Percentiles rank a stretch among this genome's conserved stretches.
Evolutionary conservation across 2,113 vertebrate genomes (phyloP).

Genomic region (Phycodurus eques): DNA sequence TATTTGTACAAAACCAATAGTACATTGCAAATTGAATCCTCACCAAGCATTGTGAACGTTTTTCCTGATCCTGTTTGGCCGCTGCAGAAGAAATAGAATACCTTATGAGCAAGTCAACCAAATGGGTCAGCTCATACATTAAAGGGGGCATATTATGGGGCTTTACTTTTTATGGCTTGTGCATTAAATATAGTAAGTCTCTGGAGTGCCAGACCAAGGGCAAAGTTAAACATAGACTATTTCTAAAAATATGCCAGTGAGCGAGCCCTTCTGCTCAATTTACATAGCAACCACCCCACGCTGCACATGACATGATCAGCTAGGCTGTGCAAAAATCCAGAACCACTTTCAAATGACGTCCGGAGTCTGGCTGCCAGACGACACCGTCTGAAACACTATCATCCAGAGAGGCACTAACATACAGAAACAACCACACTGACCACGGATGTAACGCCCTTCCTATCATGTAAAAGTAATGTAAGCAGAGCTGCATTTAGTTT

Average conservation of each 20-base stretch:
- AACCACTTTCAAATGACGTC: background rate
- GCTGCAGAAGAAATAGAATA: conserved; percentile 64
- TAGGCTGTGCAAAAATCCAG: background rate
- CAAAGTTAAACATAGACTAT: background rate
- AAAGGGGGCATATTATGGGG: no score
- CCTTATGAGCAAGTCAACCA: background rate
- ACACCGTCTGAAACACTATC: no score
- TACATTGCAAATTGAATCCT: conserved; percentile 37
- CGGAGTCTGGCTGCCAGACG: no score
- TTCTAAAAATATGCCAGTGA: background rate
- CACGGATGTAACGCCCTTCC: no score
- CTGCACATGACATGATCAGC: background rate
- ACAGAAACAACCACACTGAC: no score
- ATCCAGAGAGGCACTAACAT: no score
- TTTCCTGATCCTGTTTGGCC: conserved; percentile 97
- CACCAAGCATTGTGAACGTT: conserved; percentile 97
- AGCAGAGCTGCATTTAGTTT: no score
- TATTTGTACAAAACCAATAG: background rate
- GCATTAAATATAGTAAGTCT: no score
- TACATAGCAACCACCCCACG: background rate
- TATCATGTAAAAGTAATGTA: no score
- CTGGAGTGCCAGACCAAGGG: no score
- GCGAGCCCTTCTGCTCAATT: background rate
- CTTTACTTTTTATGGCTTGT: no score
- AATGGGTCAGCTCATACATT: no score